Base-by-base conservation (phyloP, 2,888 invertebrate genomes). In the Pomacea canaliculata region DNA sequence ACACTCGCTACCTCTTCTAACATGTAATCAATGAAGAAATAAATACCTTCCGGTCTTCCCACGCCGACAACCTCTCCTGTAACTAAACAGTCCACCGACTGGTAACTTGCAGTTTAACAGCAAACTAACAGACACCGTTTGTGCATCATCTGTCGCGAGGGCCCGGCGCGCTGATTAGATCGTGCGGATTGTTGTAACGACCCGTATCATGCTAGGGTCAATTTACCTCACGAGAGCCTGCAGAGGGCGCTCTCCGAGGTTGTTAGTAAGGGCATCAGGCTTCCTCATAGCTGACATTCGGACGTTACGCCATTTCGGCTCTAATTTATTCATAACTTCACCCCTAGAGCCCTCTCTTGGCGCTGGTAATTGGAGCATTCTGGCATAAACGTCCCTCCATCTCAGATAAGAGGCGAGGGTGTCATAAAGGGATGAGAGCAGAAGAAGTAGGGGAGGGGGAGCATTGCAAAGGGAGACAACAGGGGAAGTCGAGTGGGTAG, bases 271-370 rank as follows among this genome's bases (percentile, higher is more conserved):
- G 19, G 18, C 51, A 56, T 16, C 51, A 56, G 51, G 51, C 27
- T 63, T n/a, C 7, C 27, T 63, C 63, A 27, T n/a, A 63, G 63
- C n/a, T 19, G 63, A 23, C 63, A 63, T 23, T 23, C 7, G 63
- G 27, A n/a, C 27, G 48, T 69, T 51, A 49, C 69, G 49, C 69
- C 69, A 69, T n/a, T n/a, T 19, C 56, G 16, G 59, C 37, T 16
- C 23, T 70, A 59, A 70, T 70, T 70, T 70, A 70, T 70, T 70
- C 70, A 70, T 70, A 70, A 70, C 70, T 7, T n/a, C 27, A 7
- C 48, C 27, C 49, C n/a, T 70, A 51, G 59, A 37, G 27, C 63
- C 27, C 63, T 12, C 70, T 56, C 23, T 27, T 56, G 18, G 48
- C 51, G n/a, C 59, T 23, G 2, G 18, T 56, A 18, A 63, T 63